Percentiles rank a stretch among this genome's conserved stretches.
Evolutionary conservation across 2,888 invertebrate genomes (phyloP).

Genomic region (Leptopterna dolabrata): DNA sequence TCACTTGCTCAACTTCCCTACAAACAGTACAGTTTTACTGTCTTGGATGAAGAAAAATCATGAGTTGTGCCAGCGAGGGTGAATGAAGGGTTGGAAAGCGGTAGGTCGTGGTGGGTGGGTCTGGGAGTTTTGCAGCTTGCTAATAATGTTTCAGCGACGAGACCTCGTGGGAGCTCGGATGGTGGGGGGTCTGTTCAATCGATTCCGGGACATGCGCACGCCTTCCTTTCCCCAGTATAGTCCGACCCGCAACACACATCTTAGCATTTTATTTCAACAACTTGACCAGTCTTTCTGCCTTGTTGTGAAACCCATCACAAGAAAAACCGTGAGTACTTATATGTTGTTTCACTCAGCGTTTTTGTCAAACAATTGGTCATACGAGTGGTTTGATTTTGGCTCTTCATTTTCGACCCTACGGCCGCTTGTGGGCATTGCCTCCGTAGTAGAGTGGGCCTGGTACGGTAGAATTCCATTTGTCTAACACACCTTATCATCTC

Average conservation of each 20-base stretch:
- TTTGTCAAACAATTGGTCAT: neutral
- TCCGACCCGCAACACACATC: constrained; percentile 49
- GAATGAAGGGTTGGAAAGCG: neutral
- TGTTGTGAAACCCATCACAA: neutral
- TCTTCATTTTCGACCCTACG: neutral
- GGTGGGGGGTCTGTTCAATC: constrained; percentile 35
- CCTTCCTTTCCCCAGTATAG: constrained; percentile 34
- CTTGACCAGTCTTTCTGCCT: constrained; percentile 33
- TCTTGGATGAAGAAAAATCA: no score
- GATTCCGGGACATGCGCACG: constrained; percentile 49
- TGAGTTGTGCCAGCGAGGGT: neutral
- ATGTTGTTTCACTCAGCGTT: neutral
- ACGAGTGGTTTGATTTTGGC: neutral
- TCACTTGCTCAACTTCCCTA: no score
- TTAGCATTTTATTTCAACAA: constrained; percentile 32
- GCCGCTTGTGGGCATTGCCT: neutral
- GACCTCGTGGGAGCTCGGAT: neutral
- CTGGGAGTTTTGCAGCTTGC: neutral
- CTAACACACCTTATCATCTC: neutral
- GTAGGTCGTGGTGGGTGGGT: constrained; percentile 4
- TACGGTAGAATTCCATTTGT: neutral
- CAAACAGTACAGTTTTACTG: no score
- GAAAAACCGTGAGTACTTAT: constrained; percentile 23
- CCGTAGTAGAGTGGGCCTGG: neutral
- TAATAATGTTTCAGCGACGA: constrained; percentile 29